Evolutionary conservation across 1,140 invertebrate species (phyloP), one percentile per base, ranked within the genome.

Genomic region (Dendrolimus punctatus): DNA sequence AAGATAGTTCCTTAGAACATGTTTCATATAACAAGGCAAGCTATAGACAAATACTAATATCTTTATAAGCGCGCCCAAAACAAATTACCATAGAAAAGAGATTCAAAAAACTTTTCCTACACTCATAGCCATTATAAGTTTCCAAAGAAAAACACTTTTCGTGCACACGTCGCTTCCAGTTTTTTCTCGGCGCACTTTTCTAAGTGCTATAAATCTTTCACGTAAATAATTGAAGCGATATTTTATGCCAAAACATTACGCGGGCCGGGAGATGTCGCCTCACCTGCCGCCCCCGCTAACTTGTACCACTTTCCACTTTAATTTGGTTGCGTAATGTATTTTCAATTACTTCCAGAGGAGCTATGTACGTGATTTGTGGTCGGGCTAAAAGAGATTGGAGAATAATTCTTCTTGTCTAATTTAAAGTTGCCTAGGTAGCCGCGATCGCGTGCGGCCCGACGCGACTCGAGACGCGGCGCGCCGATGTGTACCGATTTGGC

Each of bases 181-280:
- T 84, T 83, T 85, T 86, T 82, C 79, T 75, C 74, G 63, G 78
- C 80, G 79, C 80, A 84, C 77, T 86, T 86, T 80, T 82, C 80
- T 84, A 86, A 86, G 82, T 81, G 75, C 78, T 51, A 84, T 86
- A 86, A 86, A 86, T 86, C 83, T 84, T 74, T 82, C 80, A 78
- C 73, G 80, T 86, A 86, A 86, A 86, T 86, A 86, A 86, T 86
- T 86, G 83, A 86, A 86, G 84, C 80, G 80, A 86, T 86, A 86
- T 86, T 86, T 86, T 86, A 84, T 86, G 83, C 83, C 83, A 83
- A 85, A 85, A 84, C 83, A 86, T 83, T 82, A 80, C 76, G 75
- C 73, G 83, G 83, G 73, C 76, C 67, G 71, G 80, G 80, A 63
- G 72, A 71, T 75, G 76, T 75, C 75, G 75, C 73, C 51, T 73